A percentile compares a stretch with the other conserved stretches of the same genome.
Conservation (phyloP, 2,888 invertebrate species). For the Megalurothrips usitatus region DNA sequence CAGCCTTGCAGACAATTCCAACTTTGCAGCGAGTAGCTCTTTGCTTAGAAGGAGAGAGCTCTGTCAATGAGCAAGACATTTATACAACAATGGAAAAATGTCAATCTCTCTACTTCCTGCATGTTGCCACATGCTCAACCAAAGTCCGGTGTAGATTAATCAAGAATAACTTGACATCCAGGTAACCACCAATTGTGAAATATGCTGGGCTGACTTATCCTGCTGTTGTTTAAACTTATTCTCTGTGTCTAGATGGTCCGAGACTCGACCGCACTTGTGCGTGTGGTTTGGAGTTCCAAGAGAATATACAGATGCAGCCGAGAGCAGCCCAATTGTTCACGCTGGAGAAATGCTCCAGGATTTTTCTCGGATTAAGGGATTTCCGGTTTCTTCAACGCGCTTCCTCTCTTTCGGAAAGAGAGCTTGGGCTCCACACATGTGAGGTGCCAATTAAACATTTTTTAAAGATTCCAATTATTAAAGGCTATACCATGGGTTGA, state of each 20-base stretch:
- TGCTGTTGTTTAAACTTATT: background rate
- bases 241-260: background rate
- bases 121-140: background rate
- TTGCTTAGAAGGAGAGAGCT: background rate
- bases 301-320: background rate
- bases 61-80: background rate
- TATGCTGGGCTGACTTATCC: background rate
- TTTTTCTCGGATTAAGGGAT: background rate
- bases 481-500: no score
- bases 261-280: background rate
- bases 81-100: slow-evolving; percentile 7
- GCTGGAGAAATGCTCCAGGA: slow-evolving; percentile 18
- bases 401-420: background rate
- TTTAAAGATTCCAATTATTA: no score
- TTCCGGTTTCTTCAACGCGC: background rate
- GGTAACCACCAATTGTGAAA: background rate
- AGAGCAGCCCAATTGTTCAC: background rate
- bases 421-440: background rate
- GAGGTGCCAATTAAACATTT: background rate
- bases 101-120: background rate
- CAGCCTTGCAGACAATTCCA: background rate
- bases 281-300: background rate
- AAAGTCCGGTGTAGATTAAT: background rate
- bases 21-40: background rate
- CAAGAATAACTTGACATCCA: background rate